Percentiles rank a stretch among this genome's conserved stretches.
These are phyloP conservation scores for Porites lutea DNA, from an alignment of 64 coral and sea anemone genomes.

Conservation along the genomic window DNA sequence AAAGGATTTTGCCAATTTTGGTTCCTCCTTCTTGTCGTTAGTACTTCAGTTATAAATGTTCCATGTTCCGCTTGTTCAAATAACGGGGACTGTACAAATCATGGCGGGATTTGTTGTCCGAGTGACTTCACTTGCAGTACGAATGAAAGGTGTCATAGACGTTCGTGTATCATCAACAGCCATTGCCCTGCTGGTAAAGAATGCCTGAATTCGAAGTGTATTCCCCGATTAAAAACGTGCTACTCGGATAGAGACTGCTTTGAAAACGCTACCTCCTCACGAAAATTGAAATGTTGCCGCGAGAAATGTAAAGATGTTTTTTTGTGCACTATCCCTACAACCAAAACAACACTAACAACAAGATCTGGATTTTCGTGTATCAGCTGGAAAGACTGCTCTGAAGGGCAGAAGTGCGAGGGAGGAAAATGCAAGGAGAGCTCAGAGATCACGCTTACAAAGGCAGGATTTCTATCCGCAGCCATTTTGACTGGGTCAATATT, in stretches of 20 bases:
- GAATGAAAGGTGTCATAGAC: not conserved
- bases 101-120: not conserved
- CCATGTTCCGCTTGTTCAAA: not conserved
- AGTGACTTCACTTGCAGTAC: not conserved
- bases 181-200: not conserved
- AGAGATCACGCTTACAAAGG: slow-evolving; percentile 19
- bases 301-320: not conserved
- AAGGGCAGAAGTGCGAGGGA: not conserved
- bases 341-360: not conserved
- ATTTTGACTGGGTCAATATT: slow-evolving; percentile 65
- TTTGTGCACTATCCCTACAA: not conserved
- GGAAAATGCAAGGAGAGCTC: slow-evolving; percentile 12
- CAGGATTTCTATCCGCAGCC: slow-evolving; percentile 68
- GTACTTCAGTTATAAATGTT: not conserved
- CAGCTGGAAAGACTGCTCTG: slow-evolving; percentile 10
- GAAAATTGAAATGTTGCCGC: not conserved
- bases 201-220: not conserved
- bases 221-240: not conserved
- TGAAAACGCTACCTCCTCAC: not conserved
- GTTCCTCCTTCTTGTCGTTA: not conserved
- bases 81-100: not conserved
- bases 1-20: not conserved
- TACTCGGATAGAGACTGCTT: not conserved
- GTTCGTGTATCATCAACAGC: not conserved
- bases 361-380: not conserved